Evolutionary conservation across 2,113 vertebrate species (phyloP).

Genomic region (Laterallus jamaicensis): DNA sequence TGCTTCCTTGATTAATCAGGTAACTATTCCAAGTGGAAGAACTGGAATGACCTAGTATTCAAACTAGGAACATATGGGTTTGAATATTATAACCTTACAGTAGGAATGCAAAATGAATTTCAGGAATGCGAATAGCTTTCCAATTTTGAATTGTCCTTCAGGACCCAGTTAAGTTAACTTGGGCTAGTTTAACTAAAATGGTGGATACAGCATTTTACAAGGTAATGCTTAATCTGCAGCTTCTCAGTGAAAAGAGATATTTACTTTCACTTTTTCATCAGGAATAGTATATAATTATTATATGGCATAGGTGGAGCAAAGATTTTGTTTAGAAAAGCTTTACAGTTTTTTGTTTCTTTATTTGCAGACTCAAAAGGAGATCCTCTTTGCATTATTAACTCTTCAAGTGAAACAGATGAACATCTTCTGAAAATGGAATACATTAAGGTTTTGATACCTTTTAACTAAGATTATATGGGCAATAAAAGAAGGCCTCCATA

Average conservation of each 20-base stretch:
- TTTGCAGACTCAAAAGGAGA: slow-evolving; percentile 80
- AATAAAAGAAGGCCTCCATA: background rate
- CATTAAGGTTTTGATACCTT: slow-evolving; percentile 80
- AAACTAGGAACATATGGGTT: background rate
- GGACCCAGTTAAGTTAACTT: background rate
- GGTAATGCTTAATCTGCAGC: background rate
- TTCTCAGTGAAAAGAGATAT: background rate
- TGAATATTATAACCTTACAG: background rate
- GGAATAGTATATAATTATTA: background rate
- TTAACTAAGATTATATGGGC: background rate
- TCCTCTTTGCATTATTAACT: slow-evolving; percentile 85
- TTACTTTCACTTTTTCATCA: background rate
- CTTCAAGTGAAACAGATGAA: slow-evolving; percentile 79
- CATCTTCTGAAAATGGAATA: slow-evolving; percentile 93
- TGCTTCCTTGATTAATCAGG: background rate
- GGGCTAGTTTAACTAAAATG: background rate
- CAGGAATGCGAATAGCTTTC: background rate
- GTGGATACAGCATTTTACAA: background rate
- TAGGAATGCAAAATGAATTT: background rate
- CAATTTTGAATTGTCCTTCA: background rate
- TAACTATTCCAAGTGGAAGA: background rate
- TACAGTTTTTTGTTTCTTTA: background rate
- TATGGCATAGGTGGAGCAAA: background rate
- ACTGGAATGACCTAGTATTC: background rate
- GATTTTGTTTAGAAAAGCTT: background rate